Evolutionary conservation across 2,797 vertebrate species (phyloP), one percentile per base, ranked within the genome.

Genomic region (Gila robusta): DNA sequence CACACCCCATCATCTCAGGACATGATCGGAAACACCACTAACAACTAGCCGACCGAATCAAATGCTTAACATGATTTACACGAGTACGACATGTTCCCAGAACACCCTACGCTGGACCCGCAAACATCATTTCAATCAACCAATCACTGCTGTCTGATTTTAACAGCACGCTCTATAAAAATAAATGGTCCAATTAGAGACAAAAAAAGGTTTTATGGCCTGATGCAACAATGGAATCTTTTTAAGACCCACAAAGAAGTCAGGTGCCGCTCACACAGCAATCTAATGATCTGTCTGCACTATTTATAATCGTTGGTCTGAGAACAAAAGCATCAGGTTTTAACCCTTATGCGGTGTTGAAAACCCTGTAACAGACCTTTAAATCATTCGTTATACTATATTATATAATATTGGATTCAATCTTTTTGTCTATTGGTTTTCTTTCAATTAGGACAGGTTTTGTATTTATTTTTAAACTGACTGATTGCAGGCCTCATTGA

Each of bases 171-270:
- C 35, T 17, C 59, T 19, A 49, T 77, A 84, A 77, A 76, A 49
- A 44, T 77, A 54, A 76, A 83, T n/a, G 82, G 47, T 83, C 59
- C 56, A 76, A 66, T 76, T 83, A 77, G 41, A 35, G 32, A 37
- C n/a, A 47, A 79, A 64, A 67, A 32, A 12, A 21, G 44, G 54
- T 44, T 81, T 67, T 47, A 69, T 23, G n/a, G 26, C 79, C 19
- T 49, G 28, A 67, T 67, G 19, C 19, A 16, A 69, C 41, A 66
- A 47, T 12, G 49, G 41, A 35, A 49, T 5, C 26, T 35, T 80
- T 64, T 19, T 32, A 32, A 66, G 56, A 32, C n/a, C 37, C 5
- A 49, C 41, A 28, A 35, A 47, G 9, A 67, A 6, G 26, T 49
- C 35, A 9, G 6, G 11, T 26, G 3, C 1, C 3, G 26, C 59